A percentile compares a stretch with the other conserved stretches of the same genome.
phyloP scores from a whole-genome alignment of 2,888 invertebrate genomes.

The Protonemura montana region DNA sequence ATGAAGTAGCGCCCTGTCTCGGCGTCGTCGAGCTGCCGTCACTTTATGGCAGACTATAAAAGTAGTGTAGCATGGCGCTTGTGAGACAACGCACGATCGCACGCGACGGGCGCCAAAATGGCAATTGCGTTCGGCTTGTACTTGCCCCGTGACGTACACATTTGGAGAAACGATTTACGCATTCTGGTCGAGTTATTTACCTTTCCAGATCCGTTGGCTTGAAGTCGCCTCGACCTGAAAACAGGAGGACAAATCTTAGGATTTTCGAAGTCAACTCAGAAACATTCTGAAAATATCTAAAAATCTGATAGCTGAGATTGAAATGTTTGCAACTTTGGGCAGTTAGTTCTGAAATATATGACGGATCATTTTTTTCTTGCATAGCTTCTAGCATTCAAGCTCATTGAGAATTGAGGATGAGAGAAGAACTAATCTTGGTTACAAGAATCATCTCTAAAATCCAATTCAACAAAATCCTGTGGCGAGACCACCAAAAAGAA shows the following conservation, averaged over 20 bases:
- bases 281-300: neutral
- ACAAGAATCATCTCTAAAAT: neutral
- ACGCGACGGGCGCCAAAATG: neutral
- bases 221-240: slow-evolving; percentile 80
- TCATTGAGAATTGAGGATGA: too few relatives aligned
- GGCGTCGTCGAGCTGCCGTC: neutral
- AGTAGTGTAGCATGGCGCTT: neutral
- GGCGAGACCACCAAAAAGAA: neutral
- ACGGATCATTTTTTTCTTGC: too few relatives aligned
- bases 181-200: slow-evolving; percentile 60
- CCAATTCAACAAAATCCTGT: neutral
- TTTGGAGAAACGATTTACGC: neutral
- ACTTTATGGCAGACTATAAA: neutral
- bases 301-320: too few relatives aligned
- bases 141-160: neutral
- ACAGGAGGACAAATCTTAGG: neutral
- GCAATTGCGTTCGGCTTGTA: neutral
- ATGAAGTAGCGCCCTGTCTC: neutral
- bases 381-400: too few relatives aligned
- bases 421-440: too few relatives aligned
- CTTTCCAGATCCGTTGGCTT: slow-evolving; percentile 85
- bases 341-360: too few relatives aligned
- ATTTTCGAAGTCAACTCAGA: too few relatives aligned
- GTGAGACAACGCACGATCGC: neutral
- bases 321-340: too few relatives aligned